Evolutionary conservation across 2,888 invertebrate genomes (phyloP), one percentile per base, ranked within the genome.

Genomic region (Drosophila ustulata): DNA sequence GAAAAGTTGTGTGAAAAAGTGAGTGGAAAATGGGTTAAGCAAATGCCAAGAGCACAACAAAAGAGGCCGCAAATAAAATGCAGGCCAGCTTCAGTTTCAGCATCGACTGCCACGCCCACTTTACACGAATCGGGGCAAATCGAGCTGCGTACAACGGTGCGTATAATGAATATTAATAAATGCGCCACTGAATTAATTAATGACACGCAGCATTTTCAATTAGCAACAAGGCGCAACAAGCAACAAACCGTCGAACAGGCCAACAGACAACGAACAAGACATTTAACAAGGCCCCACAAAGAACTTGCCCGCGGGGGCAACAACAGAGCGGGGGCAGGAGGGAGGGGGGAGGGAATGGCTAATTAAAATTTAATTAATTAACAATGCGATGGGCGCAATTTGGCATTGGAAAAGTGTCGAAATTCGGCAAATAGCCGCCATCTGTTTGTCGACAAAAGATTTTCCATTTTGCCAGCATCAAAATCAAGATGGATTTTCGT

Each of bases 341-440:
- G 8, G 8, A 8, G 51, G 34, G 13, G 39, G 2, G 4, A 1
- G 11, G 37, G 37, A 11, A 4, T 37, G 72, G 46, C 80, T 78
- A 82, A 83, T 88, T 88, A 82, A 83, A 88, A 59, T 88, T 83
- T 85, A 85, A 83, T 83, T 83, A 83, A 83, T 88, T 85, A 83
- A 88, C 86, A 78, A 82, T 73, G 75, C 64, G 68, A 53, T 55
- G 61, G 50, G 23, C 68, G 28, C 32, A 76, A 71, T 41, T 47
- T 28, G 53, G 32, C 73, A 67, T 51, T 56, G 45, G 57, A 53
- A 73, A 74, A 64, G 55, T 68, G 63, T 56, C 55, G 66, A 65
- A 72, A 56, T 50, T 57, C 32, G 52, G 47, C 45, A 63, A 79
- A 71, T 65, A 18, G 56, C 34, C 59, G 71, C 68, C 86, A 82